A percentile compares a stretch with the other conserved stretches of the same genome.
Evolutionary conservation across 2,113 vertebrate genomes (phyloP).

Genomic region (Progne subis): DNA sequence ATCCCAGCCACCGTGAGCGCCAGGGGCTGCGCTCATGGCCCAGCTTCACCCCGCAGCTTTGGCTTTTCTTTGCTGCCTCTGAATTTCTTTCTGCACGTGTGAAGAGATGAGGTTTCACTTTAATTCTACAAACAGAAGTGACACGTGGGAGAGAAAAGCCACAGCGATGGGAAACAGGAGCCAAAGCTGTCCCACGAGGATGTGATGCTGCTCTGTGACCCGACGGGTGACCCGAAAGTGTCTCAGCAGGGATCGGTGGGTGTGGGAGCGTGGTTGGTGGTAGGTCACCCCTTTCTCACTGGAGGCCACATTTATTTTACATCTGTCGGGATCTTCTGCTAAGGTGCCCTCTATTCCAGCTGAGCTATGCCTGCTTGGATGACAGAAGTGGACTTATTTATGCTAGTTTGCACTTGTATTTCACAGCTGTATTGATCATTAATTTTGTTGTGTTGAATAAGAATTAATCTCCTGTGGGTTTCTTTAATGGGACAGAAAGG

Average conservation of each 20-base stretch:
- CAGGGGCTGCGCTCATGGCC: accelerated
- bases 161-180: background rate
- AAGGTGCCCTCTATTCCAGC: background rate
- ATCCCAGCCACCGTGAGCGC: accelerated
- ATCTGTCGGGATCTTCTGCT: background rate
- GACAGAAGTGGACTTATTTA: accelerated
- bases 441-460: background rate
- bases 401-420: background rate
- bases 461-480: background rate
- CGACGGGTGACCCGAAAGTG: accelerated
- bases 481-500: background rate
- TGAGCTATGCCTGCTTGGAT: background rate
- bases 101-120: background rate
- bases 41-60: accelerated
- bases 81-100: background rate
- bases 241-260: accelerated
- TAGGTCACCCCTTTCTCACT: background rate
- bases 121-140: background rate
- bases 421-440: background rate
- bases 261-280: background rate
- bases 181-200: background rate
- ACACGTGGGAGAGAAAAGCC: background rate
- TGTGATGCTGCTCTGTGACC: background rate
- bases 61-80: background rate
- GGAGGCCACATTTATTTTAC: accelerated